These are phyloP conservation scores for Pilophorus perplexus DNA, from an alignment of 2,888 invertebrate genomes.

Conservation along the genomic window DNA sequence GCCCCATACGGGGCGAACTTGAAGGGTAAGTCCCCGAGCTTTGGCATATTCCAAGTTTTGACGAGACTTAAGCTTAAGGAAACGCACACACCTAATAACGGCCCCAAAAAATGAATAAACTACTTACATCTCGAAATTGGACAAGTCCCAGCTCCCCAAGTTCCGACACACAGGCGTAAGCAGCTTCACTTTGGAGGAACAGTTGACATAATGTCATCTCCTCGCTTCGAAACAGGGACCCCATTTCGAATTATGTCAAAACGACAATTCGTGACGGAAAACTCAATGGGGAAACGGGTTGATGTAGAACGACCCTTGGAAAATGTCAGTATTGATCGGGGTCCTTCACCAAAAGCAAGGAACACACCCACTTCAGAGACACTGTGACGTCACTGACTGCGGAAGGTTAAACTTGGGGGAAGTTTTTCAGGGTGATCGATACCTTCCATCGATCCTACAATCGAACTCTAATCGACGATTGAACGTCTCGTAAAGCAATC, in stretches of 20 bases:
- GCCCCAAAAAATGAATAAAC: neutral
- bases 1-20: too few species aligned
- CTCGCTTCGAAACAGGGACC: slow-evolving; percentile 49
- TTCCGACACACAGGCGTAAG: slow-evolving; percentile 63
- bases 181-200: slow-evolving; percentile 53
- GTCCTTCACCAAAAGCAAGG: neutral
- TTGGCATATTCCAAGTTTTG: too few species aligned
- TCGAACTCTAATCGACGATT: too few species aligned
- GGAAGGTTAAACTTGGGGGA: slow-evolving; percentile 31
- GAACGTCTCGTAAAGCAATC: too few species aligned
- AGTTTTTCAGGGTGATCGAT: slow-evolving; percentile 15
- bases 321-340: slow-evolving; percentile 23
- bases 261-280: neutral
- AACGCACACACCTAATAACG: too few species aligned
- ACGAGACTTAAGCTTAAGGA: too few species aligned
- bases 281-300: neutral
- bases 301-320: neutral
- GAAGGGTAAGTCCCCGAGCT: too few species aligned
- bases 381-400: neutral
- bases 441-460: too few species aligned
- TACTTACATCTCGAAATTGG: slow-evolving; percentile 58
- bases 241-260: slow-evolving; percentile 44
- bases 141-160: slow-evolving; percentile 64
- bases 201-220: slow-evolving; percentile 49
- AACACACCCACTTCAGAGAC: slow-evolving; percentile 35